Conservation (phyloP, 2,797 vertebrate species). For the Bothrops alternatus region DNA sequence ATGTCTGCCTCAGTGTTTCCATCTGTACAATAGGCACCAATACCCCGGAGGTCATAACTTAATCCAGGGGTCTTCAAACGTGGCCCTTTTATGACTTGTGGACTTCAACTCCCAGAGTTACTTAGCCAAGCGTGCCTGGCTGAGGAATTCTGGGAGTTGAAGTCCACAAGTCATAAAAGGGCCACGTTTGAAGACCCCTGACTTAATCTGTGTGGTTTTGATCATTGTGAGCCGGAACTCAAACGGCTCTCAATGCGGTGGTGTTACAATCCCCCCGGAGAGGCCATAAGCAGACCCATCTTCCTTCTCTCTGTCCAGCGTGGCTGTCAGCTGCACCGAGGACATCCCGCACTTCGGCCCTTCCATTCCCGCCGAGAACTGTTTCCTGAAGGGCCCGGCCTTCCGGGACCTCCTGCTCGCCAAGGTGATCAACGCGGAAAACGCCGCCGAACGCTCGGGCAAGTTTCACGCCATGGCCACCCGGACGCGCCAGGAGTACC, state of each 20-base stretch:
- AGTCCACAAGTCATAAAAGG: no score
- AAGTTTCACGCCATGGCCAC: constrained; percentile 94
- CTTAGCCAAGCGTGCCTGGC: no score
- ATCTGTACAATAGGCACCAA: not conserved
- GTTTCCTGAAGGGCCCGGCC: constrained; percentile 76
- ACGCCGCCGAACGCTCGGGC: constrained; percentile 85
- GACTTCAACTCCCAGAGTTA: no score
- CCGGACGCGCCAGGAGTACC: constrained; percentile 88
- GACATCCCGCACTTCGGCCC: constrained; percentile 91
- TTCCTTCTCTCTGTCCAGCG: constrained; percentile 63
- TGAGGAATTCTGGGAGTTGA: no score
- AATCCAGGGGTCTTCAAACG: no score
- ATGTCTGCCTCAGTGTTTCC: not conserved
- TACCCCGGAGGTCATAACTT: not conserved
- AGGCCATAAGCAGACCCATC: not conserved
- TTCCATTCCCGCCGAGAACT: constrained; percentile 79
- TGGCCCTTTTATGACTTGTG: no score
- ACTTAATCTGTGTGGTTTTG: no score
- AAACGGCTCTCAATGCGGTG: not conserved
- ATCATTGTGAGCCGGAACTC: no score
- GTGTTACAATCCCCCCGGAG: no score
- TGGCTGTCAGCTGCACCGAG: constrained; percentile 90
- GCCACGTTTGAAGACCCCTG: no score
- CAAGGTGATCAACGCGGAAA: constrained; percentile 89
- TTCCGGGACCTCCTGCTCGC: constrained; percentile 89